Conservation (phyloP, 1,140 invertebrate species). For the Parasteatoda tepidariorum region DNA sequence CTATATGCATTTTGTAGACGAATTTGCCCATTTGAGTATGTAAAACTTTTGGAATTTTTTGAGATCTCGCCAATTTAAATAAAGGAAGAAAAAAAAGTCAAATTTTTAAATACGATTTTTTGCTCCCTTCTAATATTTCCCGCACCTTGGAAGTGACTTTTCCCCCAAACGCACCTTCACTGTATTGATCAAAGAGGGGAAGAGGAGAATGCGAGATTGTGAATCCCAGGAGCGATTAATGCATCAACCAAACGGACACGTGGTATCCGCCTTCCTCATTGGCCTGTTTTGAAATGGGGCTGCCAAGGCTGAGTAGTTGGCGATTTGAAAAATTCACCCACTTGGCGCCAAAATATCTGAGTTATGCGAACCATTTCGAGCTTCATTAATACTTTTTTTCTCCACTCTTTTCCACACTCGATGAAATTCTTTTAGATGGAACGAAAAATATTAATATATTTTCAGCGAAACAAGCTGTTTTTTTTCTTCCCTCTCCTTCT, state of each 20-base stretch:
- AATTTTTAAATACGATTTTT: too few relatives aligned
- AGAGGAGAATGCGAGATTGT: not conserved
- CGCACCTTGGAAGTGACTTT: constrained; percentile 11
- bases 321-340: not conserved
- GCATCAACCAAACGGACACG: constrained; percentile 25
- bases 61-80: too few relatives aligned
- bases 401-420: not conserved
- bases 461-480: not conserved
- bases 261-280: constrained; percentile 15
- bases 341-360: constrained; percentile 11
- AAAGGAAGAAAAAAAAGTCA: too few relatives aligned
- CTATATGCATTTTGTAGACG: too few relatives aligned
- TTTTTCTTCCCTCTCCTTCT: not conserved
- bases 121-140: too few relatives aligned
- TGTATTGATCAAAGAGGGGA: constrained; percentile 36
- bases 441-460: not conserved
- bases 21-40: too few relatives aligned
- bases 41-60: too few relatives aligned
- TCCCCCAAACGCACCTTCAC: constrained; percentile 21
- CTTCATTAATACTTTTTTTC: not conserved
- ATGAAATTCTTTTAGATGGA: not conserved
- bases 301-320: constrained; percentile 16
- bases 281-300: not conserved
- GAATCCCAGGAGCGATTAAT: constrained; percentile 40
- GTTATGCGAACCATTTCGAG: not conserved